phyloP scores from a whole-genome alignment of 2,113 vertebrate genomes.

The Girardinichthys multiradiatus region DNA sequence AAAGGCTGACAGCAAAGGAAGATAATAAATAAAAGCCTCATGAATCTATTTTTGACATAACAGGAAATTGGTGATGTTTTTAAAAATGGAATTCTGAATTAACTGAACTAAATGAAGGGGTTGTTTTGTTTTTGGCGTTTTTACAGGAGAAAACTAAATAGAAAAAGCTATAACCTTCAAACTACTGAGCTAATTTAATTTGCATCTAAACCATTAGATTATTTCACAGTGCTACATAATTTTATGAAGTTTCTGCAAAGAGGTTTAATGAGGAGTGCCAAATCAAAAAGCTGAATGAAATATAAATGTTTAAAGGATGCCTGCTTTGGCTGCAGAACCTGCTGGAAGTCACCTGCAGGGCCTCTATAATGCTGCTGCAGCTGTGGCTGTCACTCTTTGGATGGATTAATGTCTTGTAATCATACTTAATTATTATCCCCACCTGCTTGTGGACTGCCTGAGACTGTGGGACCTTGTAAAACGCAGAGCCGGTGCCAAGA shows the following conservation, averaged over 20 bases:
- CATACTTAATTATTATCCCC: slow-evolving; percentile 73
- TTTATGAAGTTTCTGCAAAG: background rate
- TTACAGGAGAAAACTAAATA: no score
- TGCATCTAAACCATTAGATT: background rate
- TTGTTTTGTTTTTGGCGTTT: no score
- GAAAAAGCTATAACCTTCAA: background rate
- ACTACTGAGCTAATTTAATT: background rate
- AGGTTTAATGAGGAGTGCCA: background rate
- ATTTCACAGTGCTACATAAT: background rate
- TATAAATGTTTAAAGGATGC: slow-evolving; percentile 21
- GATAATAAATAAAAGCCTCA: no score
- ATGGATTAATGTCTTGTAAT: slow-evolving; percentile 73
- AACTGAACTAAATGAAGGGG: no score
- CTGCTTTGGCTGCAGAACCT: slow-evolving; percentile 23
- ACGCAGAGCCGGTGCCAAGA: slow-evolving; percentile 52
- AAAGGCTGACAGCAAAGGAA: no score
- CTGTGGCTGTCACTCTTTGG: slow-evolving; percentile 63
- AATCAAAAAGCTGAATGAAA: slow-evolving; percentile 20
- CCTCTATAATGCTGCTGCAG: slow-evolving; percentile 43
- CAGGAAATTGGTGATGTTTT: no score
- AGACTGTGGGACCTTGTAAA: slow-evolving; percentile 64
- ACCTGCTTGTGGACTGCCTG: slow-evolving; percentile 62
- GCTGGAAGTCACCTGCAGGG: slow-evolving; percentile 49
- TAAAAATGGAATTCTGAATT: no score
- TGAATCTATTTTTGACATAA: no score